These are phyloP conservation scores for Pangasius macronema DNA, from an alignment of 2,797 vertebrate species.

Conservation along the genomic window DNA sequence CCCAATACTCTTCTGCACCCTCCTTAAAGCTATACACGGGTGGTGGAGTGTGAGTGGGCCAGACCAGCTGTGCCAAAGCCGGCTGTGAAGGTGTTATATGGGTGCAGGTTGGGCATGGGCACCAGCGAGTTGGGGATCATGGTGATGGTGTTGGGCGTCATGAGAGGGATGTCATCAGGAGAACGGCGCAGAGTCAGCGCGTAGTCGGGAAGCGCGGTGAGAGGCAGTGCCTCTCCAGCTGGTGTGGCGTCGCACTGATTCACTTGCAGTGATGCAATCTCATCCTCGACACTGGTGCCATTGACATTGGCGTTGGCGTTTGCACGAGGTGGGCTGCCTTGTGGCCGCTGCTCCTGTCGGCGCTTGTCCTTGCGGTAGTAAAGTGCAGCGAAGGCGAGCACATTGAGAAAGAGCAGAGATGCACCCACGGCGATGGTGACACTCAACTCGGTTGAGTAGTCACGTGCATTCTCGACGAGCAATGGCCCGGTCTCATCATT, in stretches of 20 bases:
- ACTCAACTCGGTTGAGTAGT: conserved; percentile 97
- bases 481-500: conserved; percentile 86
- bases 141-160: conserved; percentile 98
- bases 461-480: conserved; percentile 90
- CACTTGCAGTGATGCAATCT: conserved; percentile 94
- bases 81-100: conserved; percentile 96
- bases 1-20: conserved; percentile 52
- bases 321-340: conserved; percentile 87
- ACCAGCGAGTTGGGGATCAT: conserved; percentile 99
- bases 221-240: conserved; percentile 78
- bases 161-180: conserved; percentile 95
- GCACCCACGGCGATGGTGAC: conserved; percentile 97
- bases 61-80: conserved; percentile 96
- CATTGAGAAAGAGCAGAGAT: conserved; percentile 95
- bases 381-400: conserved; percentile 93
- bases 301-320: conserved; percentile 80
- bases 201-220: conserved; percentile 93
- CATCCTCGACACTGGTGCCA: conserved; percentile 86
- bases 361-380: conserved; percentile 99
- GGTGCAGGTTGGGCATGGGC: conserved; percentile 95
- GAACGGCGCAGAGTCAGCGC: conserved; percentile 94
- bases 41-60: conserved; percentile 98
- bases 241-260: conserved; percentile 89
- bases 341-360: conserved; percentile 87
- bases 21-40: conserved; percentile 94